Evolutionary conservation across 1,140 invertebrate genomes (phyloP).

Genomic region (Dreissena rostriformis): DNA sequence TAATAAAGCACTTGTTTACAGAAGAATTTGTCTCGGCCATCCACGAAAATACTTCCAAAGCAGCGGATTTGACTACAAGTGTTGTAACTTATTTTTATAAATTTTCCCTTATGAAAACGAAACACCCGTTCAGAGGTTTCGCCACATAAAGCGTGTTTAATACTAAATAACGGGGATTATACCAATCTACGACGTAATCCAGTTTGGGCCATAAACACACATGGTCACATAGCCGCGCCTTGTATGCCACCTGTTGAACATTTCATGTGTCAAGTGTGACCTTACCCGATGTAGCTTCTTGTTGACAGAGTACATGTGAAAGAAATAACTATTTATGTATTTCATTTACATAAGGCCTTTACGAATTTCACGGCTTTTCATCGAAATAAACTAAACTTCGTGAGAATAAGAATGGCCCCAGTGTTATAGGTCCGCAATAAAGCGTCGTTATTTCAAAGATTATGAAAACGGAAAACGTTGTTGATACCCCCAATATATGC

Average conservation of each 20-base stretch:
- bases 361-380: neutral
- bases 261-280: neutral
- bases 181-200: constrained; percentile 12
- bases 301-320: neutral
- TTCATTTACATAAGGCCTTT: constrained; percentile 5
- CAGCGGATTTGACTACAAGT: too few relatives aligned
- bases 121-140: too few relatives aligned
- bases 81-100: too few relatives aligned
- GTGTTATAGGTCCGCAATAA: neutral
- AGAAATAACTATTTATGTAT: neutral
- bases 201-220: neutral
- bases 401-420: neutral
- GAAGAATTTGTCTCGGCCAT: too few relatives aligned
- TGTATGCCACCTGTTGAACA: constrained; percentile 20
- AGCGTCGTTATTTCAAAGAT: neutral
- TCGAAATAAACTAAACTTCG: neutral
- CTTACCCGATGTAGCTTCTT: neutral
- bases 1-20: too few relatives aligned
- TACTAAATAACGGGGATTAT: constrained; percentile 6
- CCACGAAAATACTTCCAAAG: too few relatives aligned
- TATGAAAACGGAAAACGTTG: neutral
- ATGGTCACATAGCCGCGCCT: neutral
- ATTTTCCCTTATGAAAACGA: too few relatives aligned
- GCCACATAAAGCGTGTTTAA: too few relatives aligned
- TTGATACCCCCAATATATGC: constrained; percentile 2